Evolutionary conservation across 2,888 invertebrate genomes (phyloP), one percentile per base, ranked within the genome.

Genomic region (Diachrysia chrysitis): DNA sequence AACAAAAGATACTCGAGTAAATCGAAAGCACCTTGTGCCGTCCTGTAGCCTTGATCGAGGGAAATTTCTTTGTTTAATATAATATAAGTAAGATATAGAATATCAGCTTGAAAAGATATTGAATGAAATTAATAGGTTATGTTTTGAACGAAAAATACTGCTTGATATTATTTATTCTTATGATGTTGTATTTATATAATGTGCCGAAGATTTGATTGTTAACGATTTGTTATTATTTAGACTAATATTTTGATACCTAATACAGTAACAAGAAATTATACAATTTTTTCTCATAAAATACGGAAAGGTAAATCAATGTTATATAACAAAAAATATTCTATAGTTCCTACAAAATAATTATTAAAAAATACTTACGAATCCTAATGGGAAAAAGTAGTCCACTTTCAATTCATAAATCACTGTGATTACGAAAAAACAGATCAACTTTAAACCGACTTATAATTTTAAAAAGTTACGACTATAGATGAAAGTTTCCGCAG

Each of bases 1-100:
- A 91, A 91, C 91, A 93, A 92, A 90, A 88, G 87, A 85, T 71
- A 78, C 78, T 79, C 73, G 87, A 90, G 89, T 89, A 88, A 92
- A 89, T 90, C 84, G 83, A 84, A 85, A 88, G 84, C 21, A 51
- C 48, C 21, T 12, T 51, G 48, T 51, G 83, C 81, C 83, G 83
- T 80, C 82, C 81, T 81, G 83, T 84, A 83, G 84, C 88, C 83
- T 87, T 88, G 87, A 32, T 42, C 16, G 85, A 79, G 79, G 85
- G 85, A 86, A 88, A 87, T 86, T 87, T 87, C 91, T 92, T 92
- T 92, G 90, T 92, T 89, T 86, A 85, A 84, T 79, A 81, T n/a
- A 79, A 61, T 68, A 63, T 59, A 64, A 66, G 70, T 76, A 64
- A 83, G 71, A 54, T 63, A 63, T 78, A 58, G 56, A 21, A n/a